Percentiles rank a stretch among this genome's conserved stretches.
Conservation (phyloP, 1,140 invertebrate genomes). For the Teleogryllus occipitalis region DNA sequence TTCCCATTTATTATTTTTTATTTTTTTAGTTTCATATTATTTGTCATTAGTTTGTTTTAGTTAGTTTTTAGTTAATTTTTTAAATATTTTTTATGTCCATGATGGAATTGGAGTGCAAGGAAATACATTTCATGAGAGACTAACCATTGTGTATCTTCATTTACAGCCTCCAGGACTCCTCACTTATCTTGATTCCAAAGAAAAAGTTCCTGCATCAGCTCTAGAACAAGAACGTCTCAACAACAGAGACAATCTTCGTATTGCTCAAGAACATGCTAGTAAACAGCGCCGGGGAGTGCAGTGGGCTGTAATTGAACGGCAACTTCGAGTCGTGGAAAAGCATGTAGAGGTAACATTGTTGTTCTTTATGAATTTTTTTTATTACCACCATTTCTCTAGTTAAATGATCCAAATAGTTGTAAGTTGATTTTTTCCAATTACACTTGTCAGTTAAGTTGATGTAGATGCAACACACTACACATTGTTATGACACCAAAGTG, state of each 20-base stretch:
- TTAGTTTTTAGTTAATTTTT: neutral
- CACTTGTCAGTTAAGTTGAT: too few relatives aligned
- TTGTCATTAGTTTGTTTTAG: neutral
- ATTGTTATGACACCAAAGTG: too few relatives aligned
- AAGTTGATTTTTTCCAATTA: neutral
- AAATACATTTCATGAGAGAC: neutral
- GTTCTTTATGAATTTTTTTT: neutral
- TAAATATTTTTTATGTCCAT: neutral
- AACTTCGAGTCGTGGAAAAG: conserved; percentile 68
- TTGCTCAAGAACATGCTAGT: conserved; percentile 75
- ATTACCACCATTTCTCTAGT: neutral
- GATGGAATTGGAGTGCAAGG: neutral
- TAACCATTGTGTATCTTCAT: neutral
- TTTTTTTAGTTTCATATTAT: neutral
- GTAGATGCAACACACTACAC: too few relatives aligned
- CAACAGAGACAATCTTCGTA: conserved; percentile 87
- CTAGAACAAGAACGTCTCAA: conserved; percentile 61
- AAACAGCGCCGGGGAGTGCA: conserved; percentile 55
- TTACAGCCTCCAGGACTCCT: conserved; percentile 76
- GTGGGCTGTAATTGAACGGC: conserved; percentile 59
- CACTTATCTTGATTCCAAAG: conserved; percentile 80
- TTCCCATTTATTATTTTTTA: neutral
- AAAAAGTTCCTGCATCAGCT: conserved; percentile 68
- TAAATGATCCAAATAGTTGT: neutral
- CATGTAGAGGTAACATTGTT: conserved; percentile 50